Percentiles rank a stretch among this genome's conserved stretches.
phyloP scores from a whole-genome alignment of 2,888 invertebrate genomes.

The Tenthredo distinguenda region DNA sequence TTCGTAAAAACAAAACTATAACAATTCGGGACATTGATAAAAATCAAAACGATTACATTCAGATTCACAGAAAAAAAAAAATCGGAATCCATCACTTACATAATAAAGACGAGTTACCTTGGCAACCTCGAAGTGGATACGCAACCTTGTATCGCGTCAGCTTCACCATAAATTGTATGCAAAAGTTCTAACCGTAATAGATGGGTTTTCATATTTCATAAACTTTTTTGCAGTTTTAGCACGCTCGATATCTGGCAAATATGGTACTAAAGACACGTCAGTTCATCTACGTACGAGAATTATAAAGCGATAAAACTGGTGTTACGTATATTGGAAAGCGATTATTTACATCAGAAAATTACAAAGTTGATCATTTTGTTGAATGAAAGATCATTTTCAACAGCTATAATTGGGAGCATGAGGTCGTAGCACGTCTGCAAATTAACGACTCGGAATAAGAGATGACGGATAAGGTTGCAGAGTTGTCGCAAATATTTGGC shows the following conservation, averaged over 20 bases:
- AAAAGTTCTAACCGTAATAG: conserved; percentile 9
- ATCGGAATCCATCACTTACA: not conserved
- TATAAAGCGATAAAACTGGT: not conserved
- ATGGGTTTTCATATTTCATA: not conserved
- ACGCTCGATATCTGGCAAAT: not conserved
- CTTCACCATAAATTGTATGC: not conserved
- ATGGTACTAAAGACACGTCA: not conserved
- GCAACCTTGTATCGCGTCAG: not conserved
- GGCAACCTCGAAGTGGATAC: not conserved
- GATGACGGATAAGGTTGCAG: not conserved
- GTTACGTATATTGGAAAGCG: not conserved
- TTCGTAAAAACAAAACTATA: not conserved
- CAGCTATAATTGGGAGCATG: not conserved
- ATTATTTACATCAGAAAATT: not conserved
- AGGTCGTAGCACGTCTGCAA: not conserved
- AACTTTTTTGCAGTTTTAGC: not conserved
- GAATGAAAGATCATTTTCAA: not conserved
- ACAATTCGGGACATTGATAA: not conserved
- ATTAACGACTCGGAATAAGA: not conserved
- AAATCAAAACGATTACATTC: not conserved
- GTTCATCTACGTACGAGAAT: not conserved
- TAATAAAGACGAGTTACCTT: not conserved
- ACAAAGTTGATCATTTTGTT: not conserved
- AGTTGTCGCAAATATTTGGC: not conserved
- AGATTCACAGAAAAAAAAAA: not conserved